phyloP scores from a whole-genome alignment of 1,140 invertebrate genomes.

The Eubasilissa regina region DNA sequence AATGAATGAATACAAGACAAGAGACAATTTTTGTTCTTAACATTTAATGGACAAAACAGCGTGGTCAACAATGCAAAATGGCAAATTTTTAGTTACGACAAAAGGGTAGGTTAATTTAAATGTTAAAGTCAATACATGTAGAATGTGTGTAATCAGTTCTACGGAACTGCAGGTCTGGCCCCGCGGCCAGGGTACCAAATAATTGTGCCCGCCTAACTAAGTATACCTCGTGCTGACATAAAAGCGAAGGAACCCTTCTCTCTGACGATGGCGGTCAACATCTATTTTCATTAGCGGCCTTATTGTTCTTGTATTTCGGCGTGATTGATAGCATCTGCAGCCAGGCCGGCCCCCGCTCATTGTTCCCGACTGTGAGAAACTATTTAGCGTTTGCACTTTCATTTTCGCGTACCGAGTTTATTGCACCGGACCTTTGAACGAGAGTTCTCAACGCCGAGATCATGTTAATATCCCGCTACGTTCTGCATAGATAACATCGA shows the following conservation, averaged over 20 bases:
- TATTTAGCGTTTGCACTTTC: conserved; percentile 50
- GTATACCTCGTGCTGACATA: background rate
- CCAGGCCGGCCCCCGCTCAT: conserved; percentile 15
- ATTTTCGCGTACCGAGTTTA: conserved; percentile 48
- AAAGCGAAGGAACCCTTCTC: conserved; percentile 11
- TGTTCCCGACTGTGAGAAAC: conserved; percentile 51
- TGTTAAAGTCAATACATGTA: no score
- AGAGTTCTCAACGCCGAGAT: conserved; percentile 21
- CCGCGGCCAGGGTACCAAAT: no score
- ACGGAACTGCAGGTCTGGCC: no score
- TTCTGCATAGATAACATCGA: conserved; percentile 5
- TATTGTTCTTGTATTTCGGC: conserved; percentile 38
- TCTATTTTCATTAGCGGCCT: conserved; percentile 46
- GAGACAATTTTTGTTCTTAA: no score
- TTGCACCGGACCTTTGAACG: conserved; percentile 39
- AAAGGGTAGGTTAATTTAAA: no score
- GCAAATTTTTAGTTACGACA: no score
- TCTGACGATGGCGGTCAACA: background rate
- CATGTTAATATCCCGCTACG: conserved; percentile 17
- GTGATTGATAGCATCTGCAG: conserved; percentile 44
- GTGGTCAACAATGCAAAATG: no score
- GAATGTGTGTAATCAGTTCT: no score
- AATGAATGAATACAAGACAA: no score
- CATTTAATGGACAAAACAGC: no score
- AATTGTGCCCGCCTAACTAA: background rate